Evolutionary conservation across 2,888 invertebrate species (phyloP).

Genomic region (Ophonus ardosiacus): DNA sequence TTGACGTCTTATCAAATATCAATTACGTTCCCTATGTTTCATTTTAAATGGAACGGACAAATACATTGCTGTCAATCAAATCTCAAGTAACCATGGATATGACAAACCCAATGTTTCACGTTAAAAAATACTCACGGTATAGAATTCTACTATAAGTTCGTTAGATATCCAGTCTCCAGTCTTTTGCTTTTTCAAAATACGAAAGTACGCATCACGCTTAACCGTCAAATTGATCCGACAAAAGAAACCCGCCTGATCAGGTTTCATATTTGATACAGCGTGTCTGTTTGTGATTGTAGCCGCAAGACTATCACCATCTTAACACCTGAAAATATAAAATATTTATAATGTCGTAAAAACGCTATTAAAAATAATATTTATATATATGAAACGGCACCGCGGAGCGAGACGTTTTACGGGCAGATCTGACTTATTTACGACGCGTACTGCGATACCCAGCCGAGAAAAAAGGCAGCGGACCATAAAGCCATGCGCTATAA

Average conservation of each 20-base stretch:
- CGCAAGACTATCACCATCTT: conserved; percentile 72
- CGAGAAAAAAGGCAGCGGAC: background rate
- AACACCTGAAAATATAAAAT: conserved; percentile 77
- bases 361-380: conserved; percentile 77
- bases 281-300: conserved; percentile 68
- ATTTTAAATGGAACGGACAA: no score
- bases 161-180: background rate
- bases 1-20: no score
- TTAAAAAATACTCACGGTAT: no score
- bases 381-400: conserved; percentile 74
- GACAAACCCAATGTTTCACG: no score
- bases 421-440: conserved; percentile 75
- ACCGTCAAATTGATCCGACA: background rate
- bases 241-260: background rate
- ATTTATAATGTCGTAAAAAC: conserved; percentile 76
- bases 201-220: background rate
- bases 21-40: no score
- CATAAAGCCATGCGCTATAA: no score
- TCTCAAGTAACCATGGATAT: no score
- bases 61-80: no score
- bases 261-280: background rate
- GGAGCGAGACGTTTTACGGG: conserved; percentile 73
- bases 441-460: conserved; percentile 48
- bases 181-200: background rate
- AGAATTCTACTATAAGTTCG: no score